Base-by-base conservation (phyloP, 2,113 vertebrate genomes). In the Grallaria varia region DNA sequence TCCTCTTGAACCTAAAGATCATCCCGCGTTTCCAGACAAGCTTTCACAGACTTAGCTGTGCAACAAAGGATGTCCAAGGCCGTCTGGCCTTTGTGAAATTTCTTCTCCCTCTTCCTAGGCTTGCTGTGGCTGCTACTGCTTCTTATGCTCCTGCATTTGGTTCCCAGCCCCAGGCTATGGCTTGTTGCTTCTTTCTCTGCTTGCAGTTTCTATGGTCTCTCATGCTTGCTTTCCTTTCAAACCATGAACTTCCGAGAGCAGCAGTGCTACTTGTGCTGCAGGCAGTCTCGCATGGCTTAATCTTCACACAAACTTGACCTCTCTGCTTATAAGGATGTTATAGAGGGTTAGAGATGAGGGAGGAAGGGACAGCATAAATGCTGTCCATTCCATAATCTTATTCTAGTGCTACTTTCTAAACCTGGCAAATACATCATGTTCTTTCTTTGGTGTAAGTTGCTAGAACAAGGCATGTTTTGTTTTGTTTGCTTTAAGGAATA, bases 291-390 rank as follows among this genome's bases (percentile, higher is more conserved):
- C 3, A 4, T 14, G 31, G 37, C 23, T 89, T 45, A 62, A 47
- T 33, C 45, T 58, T 84, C 62, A 68, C 30, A 45, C 19, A 22
- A 7, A 60, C 40, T 56, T 40, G 30, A 37, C 13, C 50, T 13
- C 1, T n/a, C n/a, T n/a, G n/a, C 0, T 76, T 76, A 76, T 8
- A 8, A 53, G n/a, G 30, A 11, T 10, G 31, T 31, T 56, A 10
- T 2, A 47, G 33, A 1, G 2, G 11, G 13, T 13, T 45, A 25
- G 35, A 39, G 6, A 2, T 10, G 8, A 60, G 20, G 14, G 56
- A 69, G 31, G 53, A 87, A 30, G 14, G 68, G 55, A 53, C 5
- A 10, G 30, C 10, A n/a, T 30, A 64, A 82, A 66, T 52, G 37
- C 23, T 81, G 33, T 52, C 50, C 15, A 14, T 60, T 30, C 19